Evolutionary conservation across 2,113 vertebrate genomes (phyloP).

Genomic region (Ageneiosus marmoratus): DNA sequence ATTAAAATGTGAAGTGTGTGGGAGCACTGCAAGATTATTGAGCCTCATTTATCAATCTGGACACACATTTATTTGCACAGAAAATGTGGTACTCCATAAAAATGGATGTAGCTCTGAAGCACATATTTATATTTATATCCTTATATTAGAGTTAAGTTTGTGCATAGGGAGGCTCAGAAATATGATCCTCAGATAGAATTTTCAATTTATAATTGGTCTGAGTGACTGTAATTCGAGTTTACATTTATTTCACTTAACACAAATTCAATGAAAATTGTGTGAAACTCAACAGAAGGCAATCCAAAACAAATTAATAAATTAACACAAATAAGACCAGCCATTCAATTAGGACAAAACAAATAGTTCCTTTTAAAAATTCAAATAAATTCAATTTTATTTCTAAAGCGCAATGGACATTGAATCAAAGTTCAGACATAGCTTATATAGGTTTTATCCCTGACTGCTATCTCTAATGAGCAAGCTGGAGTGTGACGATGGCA

Average conservation of each 20-base stretch:
- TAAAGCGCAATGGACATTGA: no score
- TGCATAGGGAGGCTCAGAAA: background rate
- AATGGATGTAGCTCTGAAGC: background rate
- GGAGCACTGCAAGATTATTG: background rate
- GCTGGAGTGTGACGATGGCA: no score
- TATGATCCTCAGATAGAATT: background rate
- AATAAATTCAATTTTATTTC: no score
- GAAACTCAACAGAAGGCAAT: background rate
- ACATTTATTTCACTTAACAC: background rate
- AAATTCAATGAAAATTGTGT: background rate
- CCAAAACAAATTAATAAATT: background rate
- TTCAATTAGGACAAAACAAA: background rate
- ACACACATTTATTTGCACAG: background rate
- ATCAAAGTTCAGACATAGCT: no score
- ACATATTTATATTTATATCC: background rate
- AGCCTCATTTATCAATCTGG: background rate
- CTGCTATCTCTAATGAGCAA: no score
- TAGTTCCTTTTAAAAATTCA: background rate
- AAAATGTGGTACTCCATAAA: background rate
- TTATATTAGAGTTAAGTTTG: background rate
- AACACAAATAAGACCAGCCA: background rate
- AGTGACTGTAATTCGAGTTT: background rate
- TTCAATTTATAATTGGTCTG: background rate
- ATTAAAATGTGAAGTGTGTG: background rate
- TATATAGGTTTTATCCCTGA: no score